Percentiles rank a stretch among this genome's conserved stretches.
These are phyloP conservation scores for Struthio camelus DNA, from an alignment of 2,113 vertebrate species.

Conservation along the genomic window DNA sequence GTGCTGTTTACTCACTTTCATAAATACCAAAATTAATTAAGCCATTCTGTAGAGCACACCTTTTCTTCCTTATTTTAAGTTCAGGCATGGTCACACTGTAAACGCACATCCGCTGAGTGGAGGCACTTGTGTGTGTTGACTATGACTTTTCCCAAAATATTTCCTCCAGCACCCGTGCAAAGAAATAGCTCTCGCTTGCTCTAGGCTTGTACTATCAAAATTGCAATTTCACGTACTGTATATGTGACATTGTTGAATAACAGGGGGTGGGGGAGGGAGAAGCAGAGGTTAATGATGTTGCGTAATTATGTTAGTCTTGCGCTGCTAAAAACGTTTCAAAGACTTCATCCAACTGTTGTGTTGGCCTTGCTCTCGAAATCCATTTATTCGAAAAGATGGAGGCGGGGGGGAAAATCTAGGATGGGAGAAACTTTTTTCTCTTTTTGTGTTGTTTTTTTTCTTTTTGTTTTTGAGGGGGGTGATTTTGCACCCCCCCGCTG, in stretches of 20 bases:
- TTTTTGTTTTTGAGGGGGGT: background rate
- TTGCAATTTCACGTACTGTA: rapidly evolving
- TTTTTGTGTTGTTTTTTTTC: too few relatives aligned
- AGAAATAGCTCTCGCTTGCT: background rate
- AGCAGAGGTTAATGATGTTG: conserved; percentile 5
- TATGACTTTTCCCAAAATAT: background rate
- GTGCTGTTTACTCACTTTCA: background rate
- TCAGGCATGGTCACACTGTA: background rate
- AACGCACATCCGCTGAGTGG: background rate
- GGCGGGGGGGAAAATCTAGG: background rate
- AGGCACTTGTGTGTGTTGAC: background rate
- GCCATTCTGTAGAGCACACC: background rate
- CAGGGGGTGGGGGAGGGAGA: background rate
- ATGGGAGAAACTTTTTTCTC: background rate
- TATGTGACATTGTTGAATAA: background rate
- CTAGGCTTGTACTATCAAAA: rapidly evolving
- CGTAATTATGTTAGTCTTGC: background rate
- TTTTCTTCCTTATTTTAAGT: rapidly evolving
- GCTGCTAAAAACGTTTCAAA: background rate
- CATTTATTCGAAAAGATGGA: background rate
- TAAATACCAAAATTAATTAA: rapidly evolving
- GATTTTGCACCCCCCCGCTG: too few relatives aligned
- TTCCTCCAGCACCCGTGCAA: background rate
- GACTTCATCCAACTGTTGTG: background rate
- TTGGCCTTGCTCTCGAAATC: background rate